phyloP scores from a whole-genome alignment of 2,797 vertebrate genomes.

The Danio albolineatus region DNA sequence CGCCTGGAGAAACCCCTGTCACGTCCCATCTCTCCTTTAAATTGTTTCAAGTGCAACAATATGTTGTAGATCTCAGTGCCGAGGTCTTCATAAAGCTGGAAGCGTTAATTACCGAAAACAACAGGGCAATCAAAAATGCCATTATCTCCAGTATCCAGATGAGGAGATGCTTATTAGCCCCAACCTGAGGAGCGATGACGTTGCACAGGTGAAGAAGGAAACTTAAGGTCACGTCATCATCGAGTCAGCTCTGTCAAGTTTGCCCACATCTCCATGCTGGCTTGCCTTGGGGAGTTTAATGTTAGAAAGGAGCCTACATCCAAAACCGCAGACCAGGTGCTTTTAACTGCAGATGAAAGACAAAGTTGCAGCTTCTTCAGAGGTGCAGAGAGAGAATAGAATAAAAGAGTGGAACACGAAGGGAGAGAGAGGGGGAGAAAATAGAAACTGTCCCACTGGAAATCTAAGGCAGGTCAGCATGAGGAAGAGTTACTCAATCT shows the following conservation, averaged over 20 bases:
- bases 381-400: conserved; percentile 54
- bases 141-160: conserved; percentile 23
- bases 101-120: conserved; percentile 31
- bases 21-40: conserved; percentile 84
- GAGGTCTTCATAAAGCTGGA: conserved; percentile 67
- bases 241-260: conserved; percentile 32
- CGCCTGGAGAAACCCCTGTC: conserved; percentile 91
- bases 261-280: conserved; percentile 13
- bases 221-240: conserved; percentile 36
- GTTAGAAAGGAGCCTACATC: conserved; percentile 32
- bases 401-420: conserved; percentile 66
- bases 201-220: conserved; percentile 1
- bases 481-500: conserved; percentile 30
- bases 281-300: conserved; percentile 43
- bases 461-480: conserved; percentile 74
- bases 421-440: conserved; percentile 67
- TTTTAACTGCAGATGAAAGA: conserved; percentile 46
- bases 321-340: conserved; percentile 30
- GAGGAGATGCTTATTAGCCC: conserved; percentile 16
- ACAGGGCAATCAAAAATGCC: conserved; percentile 24
- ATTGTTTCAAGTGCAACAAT: conserved; percentile 58
- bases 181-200: conserved; percentile 40
- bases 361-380: conserved; percentile 38
- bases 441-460: conserved; percentile 70
- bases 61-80: conserved; percentile 60